Conservation (phyloP, 2,113 vertebrate species). For the Neolamprologus tretocephalus region DNA sequence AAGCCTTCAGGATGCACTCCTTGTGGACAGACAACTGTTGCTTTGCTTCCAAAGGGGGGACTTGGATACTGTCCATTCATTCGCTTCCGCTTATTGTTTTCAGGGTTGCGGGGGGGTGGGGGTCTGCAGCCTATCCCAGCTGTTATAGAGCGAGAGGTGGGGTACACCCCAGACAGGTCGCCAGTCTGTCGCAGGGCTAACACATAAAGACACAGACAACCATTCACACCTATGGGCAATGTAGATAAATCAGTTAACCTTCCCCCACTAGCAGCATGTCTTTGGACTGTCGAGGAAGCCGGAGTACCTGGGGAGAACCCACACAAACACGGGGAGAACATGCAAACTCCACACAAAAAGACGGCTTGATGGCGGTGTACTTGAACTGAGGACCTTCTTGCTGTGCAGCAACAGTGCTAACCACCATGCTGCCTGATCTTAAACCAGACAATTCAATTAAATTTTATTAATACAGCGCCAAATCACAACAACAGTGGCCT, state of each 20-base stretch:
- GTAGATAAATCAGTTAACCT: fast-evolving
- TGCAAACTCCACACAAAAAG: not conserved
- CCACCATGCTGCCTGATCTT: not conserved
- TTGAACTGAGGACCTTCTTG: not conserved
- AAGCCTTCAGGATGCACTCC: too few relatives aligned
- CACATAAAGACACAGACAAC: not conserved
- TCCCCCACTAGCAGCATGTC: not conserved
- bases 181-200: not conserved
- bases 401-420: not conserved
- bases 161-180: not conserved
- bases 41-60: too few relatives aligned
- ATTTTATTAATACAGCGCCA: not conserved
- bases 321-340: fast-evolving
- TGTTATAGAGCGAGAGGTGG: fast-evolving
- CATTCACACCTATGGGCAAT: not conserved
- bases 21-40: too few relatives aligned
- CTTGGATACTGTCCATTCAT: too few relatives aligned
- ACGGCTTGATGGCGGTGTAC: not conserved
- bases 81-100: too few relatives aligned
- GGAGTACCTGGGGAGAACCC: not conserved
- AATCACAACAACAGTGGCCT: not conserved
- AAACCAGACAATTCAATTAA: fast-evolving
- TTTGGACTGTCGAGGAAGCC: not conserved
- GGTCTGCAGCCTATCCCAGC: not conserved
- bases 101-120: too few relatives aligned